Percentiles rank a stretch among this genome's conserved stretches.
These are phyloP conservation scores for Lasioglossum morio DNA, from an alignment of 2,888 invertebrate genomes.

Conservation along the genomic window DNA sequence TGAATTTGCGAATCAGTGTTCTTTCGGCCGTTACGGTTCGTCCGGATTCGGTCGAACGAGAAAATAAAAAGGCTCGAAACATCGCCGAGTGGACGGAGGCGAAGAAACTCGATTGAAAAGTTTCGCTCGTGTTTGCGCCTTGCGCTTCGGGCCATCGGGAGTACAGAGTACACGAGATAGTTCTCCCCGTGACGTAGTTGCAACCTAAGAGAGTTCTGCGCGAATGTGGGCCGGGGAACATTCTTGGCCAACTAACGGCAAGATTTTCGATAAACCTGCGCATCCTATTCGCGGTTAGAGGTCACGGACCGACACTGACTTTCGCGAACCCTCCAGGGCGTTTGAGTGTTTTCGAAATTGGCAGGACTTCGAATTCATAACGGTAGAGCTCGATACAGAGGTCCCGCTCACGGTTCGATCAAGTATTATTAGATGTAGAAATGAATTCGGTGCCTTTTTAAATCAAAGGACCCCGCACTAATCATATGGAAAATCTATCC, in stretches of 20 bases:
- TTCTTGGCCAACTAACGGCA: conserved; percentile 41
- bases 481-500: no score
- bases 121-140: conserved; percentile 31
- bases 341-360: background rate
- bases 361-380: background rate
- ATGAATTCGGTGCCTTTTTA: no score
- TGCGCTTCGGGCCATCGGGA: background rate
- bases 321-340: background rate
- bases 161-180: conserved; percentile 48
- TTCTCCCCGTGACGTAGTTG: conserved; percentile 58
- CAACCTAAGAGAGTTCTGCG: conserved; percentile 46
- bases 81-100: conserved; percentile 3
- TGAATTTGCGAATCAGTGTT: background rate
- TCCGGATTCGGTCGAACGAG: background rate
- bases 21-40: background rate
- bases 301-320: background rate
- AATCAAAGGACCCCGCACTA: no score
- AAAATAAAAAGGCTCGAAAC: background rate
- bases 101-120: conserved; percentile 50
- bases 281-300: background rate
- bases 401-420: no score
- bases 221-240: conserved; percentile 54
- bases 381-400: no score
- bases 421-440: no score
- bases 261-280: conserved; percentile 46